Evolutionary conservation across 2,797 vertebrate genomes (phyloP).

Genomic region (Calcarius lapponicus): DNA sequence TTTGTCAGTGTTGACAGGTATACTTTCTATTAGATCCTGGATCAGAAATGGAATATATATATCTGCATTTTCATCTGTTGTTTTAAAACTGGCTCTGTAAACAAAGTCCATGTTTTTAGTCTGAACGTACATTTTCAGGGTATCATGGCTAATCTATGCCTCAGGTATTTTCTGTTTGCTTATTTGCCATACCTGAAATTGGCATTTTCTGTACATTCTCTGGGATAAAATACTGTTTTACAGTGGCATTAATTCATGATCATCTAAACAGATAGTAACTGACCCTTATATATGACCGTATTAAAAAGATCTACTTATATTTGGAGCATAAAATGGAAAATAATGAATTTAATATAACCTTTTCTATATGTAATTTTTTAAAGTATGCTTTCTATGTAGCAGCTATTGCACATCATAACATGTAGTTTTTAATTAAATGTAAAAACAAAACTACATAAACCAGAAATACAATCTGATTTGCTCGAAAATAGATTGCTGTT

Average conservation of each 20-base stretch:
- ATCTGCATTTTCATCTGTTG: slow-evolving; percentile 24
- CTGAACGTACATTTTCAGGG: neutral
- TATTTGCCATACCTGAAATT: neutral
- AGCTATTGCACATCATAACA: slow-evolving; percentile 73
- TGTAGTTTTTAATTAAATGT: slow-evolving; percentile 82
- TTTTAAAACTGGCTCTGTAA: slow-evolving; percentile 34
- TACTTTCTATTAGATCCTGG: slow-evolving; percentile 63
- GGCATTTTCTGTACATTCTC: slow-evolving; percentile 6
- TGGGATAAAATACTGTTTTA: slow-evolving; percentile 50
- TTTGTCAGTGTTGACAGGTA: slow-evolving; percentile 69
- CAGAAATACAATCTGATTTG: slow-evolving; percentile 82
- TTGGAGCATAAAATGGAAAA: slow-evolving; percentile 56
- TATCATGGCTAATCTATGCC: neutral
- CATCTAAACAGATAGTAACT: slow-evolving; percentile 67
- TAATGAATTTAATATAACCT: slow-evolving; percentile 58
- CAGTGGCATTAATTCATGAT: slow-evolving; percentile 39
- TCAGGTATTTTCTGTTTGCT: neutral
- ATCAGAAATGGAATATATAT: slow-evolving; percentile 45
- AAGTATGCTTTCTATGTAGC: slow-evolving; percentile 66
- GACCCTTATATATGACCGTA: slow-evolving; percentile 64
- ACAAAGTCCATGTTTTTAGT: neutral
- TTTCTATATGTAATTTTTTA: slow-evolving; percentile 65
- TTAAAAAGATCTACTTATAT: slow-evolving; percentile 72
- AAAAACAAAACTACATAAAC: slow-evolving; percentile 73
- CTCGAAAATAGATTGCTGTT: slow-evolving; percentile 79